Evolutionary conservation across 2,113 vertebrate genomes (phyloP), one percentile per base, ranked within the genome.

Genomic region (Amphiprion percula): DNA sequence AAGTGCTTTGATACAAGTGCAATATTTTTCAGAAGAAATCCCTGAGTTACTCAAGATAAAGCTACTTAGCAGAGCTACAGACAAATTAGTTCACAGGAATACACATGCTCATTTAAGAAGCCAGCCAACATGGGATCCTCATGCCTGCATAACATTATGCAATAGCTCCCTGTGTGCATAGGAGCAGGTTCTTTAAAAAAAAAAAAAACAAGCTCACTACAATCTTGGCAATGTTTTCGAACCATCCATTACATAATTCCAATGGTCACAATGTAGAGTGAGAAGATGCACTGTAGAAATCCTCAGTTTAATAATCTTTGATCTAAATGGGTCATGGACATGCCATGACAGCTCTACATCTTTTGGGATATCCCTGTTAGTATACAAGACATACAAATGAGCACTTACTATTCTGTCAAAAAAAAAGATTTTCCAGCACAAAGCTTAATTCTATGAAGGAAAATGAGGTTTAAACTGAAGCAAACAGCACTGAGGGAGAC

Each of bases 281-380:
- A 47, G 7, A 23, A 64, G 58, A 65, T 61, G 50, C 16, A 5
- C 33, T 53, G 66, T 47, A 67, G 67, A 79, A 62, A 74, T 67
- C 46, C 33, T 39, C 58, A 54, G 19, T 68, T 26, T 71, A 53
- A 69, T 76, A 30, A 70, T 41, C 41, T 79, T 68, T 72, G 46
- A 75, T 80, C 73, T 76, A 83, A 70, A 66, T 87, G 69, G 86
- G 69, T 86, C 79, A 78, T 82, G 69, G 26, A 53, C 47, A 52
- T 21, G 44, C 39, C 2, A 55, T 41, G 63, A 75, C n/a, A 24
- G 54, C 50, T 53, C 59, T 53, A 69, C 64, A 63, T 79, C 52
- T 66, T 82, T 59, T 61, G 54, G 68, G 49, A 83, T 83, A 60
- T 49, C 59, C 70, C 69, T 3, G 2, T 19, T 17, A 5, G 52